These are phyloP conservation scores for Cheilosia scutellata DNA, from an alignment of 2,888 invertebrate species.

Conservation along the genomic window DNA sequence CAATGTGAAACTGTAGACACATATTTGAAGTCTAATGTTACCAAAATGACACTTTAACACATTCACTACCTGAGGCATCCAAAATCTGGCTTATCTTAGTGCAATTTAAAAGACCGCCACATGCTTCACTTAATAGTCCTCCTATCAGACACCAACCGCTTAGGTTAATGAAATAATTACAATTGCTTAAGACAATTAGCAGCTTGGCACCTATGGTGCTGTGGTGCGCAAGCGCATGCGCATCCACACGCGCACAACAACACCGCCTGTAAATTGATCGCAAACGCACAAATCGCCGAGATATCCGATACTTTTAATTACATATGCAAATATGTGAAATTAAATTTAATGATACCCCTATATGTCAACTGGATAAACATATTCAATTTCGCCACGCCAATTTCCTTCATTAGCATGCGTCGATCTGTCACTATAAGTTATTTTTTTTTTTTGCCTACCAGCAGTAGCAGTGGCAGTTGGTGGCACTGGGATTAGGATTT, in stretches of 20 bases:
- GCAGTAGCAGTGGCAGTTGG: conserved; percentile 18
- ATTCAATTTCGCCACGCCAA: conserved; percentile 61
- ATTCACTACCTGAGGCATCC: too few relatives aligned
- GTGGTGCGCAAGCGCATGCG: not conserved
- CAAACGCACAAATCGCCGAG: conserved; percentile 6
- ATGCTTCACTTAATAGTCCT: conserved; percentile 12
- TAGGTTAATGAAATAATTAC: conserved; percentile 43
- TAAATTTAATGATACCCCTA: conserved; percentile 65
- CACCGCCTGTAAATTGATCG: conserved; percentile 6
- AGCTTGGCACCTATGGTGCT: conserved; percentile 35
- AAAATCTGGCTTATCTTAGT: not conserved
- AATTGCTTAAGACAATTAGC: conserved; percentile 49
- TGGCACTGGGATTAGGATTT: conserved; percentile 11
- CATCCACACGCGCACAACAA: conserved; percentile 24
- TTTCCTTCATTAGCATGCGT: conserved; percentile 72
- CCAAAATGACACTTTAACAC: too few relatives aligned
- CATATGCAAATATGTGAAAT: conserved; percentile 52
- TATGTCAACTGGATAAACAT: conserved; percentile 60
- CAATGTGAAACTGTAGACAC: too few relatives aligned
- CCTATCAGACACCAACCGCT: conserved; percentile 19
- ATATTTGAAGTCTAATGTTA: too few relatives aligned
- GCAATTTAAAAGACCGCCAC: not conserved
- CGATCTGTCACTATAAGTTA: conserved; percentile 64
- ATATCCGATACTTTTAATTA: conserved; percentile 40
- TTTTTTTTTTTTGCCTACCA: conserved; percentile 21